Evolutionary conservation across 2,888 invertebrate genomes (phyloP).

Genomic region (Coenonympha glycerion): DNA sequence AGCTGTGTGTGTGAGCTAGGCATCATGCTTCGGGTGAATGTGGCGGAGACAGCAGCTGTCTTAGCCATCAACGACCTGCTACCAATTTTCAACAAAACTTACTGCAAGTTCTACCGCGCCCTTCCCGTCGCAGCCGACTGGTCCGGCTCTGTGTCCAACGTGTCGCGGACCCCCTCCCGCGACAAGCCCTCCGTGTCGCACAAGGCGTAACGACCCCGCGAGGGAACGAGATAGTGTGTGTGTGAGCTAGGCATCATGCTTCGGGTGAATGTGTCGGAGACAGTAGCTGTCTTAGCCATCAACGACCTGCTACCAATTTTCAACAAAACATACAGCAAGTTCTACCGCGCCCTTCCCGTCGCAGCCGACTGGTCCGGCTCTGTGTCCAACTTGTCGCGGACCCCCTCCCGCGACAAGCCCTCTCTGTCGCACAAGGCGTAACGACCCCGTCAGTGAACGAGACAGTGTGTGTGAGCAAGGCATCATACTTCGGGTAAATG

Average conservation of each 20-base stretch:
- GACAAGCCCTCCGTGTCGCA: slow-evolving; percentile 36
- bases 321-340: slow-evolving; percentile 95
- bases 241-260: not conserved
- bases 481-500: not conserved
- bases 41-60: no score
- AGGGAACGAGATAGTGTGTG: not conserved
- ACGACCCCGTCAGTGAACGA: slow-evolving; percentile 10
- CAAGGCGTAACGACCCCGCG: slow-evolving; percentile 37
- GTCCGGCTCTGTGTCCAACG: slow-evolving; percentile 72
- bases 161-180: slow-evolving; percentile 22
- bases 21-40: not conserved
- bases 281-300: no score
- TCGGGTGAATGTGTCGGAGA: not conserved
- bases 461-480: not conserved
- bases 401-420: slow-evolving; percentile 27
- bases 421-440: slow-evolving; percentile 44
- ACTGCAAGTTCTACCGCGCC: slow-evolving; percentile 90
- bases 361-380: slow-evolving; percentile 91
- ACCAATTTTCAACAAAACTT: slow-evolving; percentile 98
- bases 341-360: slow-evolving; percentile 87
- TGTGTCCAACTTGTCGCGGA: slow-evolving; percentile 23
- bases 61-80: slow-evolving; percentile 89
- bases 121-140: slow-evolving; percentile 91
- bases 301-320: slow-evolving; percentile 97
- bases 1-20: not conserved